Evolutionary conservation across 2,888 invertebrate genomes (phyloP), one percentile per base, ranked within the genome.

Genomic region (Mellilla xanthometata): DNA sequence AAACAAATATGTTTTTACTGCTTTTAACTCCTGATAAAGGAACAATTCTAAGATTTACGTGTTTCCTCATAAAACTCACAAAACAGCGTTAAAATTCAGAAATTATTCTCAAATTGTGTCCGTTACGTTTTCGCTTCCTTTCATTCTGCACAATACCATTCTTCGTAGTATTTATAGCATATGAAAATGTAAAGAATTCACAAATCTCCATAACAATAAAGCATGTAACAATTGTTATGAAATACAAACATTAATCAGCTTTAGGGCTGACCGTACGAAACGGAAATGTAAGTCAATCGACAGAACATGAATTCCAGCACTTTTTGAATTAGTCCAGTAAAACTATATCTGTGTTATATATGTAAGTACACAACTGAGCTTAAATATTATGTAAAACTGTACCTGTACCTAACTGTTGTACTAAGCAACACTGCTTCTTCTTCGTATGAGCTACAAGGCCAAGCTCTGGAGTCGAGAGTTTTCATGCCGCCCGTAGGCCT

Each of bases 131-230:
- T 24, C 8, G 24, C 23, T 27, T 15, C n/a, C 29, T 41, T 41
- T 42, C 12, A 30, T 29, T 28, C 8, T 15, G 32, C 22, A 41
- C 36, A 41, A 40, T 29, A n/a, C 41, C 24, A 41, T 41, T 41
- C 29, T 42, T 38, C 29, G 12, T 19, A 4, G 11, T 34, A 40
- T 47, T 47, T 41, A 38, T 24, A 29, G 41, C 33, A 39, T 38
- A 32, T 12, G 47, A 33, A 48, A 59, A 57, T 54, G 43, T 42
- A 60, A 56, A 57, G 41, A 58, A 59, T 52, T 56, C 56, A 56
- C 48, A 56, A 61, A 54, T 49, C 28, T 32, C 47, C 55, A 56
- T 62, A 62, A 65, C 62, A 60, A 61, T 62, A 60, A 60, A 62
- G 48, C 45, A 39, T 49, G 33, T 53, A 42, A 43, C 44, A 46